These are phyloP conservation scores for Chaetoderma sp. DNA, from an alignment of 2,888 invertebrate species.

Conservation along the genomic window DNA sequence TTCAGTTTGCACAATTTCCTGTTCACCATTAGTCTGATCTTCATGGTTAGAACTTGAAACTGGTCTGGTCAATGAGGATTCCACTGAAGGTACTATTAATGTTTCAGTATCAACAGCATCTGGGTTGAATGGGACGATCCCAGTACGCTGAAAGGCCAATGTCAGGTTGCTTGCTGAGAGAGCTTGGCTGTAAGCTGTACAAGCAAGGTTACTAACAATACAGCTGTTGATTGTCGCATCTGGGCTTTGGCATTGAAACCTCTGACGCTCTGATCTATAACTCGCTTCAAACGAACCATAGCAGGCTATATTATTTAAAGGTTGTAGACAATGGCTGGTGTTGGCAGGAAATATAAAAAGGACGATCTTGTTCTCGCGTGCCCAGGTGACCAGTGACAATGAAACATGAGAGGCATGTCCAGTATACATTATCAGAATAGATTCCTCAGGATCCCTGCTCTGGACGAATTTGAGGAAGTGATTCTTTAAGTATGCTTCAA, in stretches of 20 bases:
- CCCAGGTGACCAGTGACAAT: conserved; percentile 41
- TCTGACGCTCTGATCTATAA: conserved; percentile 17
- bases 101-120: conserved; percentile 3
- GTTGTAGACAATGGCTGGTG: too few relatives aligned
- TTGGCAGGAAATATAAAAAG: conserved; percentile 38
- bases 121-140: conserved; percentile 31
- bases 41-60: too few relatives aligned
- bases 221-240: conserved; percentile 14
- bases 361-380: conserved; percentile 38
- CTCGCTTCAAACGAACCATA: conserved; percentile 34
- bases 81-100: conserved; percentile 3
- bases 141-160: conserved; percentile 22
- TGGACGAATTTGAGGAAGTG: conserved; percentile 40
- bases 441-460: conserved; percentile 26
- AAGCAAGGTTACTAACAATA: neutral
- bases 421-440: conserved; percentile 39
- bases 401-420: conserved; percentile 38
- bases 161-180: conserved; percentile 28
- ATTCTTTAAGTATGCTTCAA: conserved; percentile 36
- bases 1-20: too few relatives aligned
- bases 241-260: conserved; percentile 18
- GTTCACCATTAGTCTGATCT: too few relatives aligned
- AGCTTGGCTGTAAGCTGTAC: conserved; percentile 22
- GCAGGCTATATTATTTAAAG: conserved; percentile 36
- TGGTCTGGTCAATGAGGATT: too few relatives aligned